A percentile compares a stretch with the other conserved stretches of the same genome.
These are phyloP conservation scores for Lepidocyrtinus sp. DNA, from an alignment of 2,888 invertebrate species.

Conservation along the genomic window DNA sequence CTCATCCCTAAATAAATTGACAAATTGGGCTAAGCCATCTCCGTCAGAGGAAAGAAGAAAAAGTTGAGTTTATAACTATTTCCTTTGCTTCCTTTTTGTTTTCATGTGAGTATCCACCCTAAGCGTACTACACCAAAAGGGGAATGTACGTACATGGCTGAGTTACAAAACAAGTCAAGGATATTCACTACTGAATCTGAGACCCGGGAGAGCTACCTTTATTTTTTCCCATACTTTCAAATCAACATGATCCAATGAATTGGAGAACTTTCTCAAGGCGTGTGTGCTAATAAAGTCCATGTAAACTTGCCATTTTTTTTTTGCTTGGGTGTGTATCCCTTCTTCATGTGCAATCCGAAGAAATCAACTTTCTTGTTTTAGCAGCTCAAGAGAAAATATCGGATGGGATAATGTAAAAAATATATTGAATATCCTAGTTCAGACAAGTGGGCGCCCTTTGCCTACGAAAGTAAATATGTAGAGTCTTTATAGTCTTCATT, in stretches of 20 bases:
- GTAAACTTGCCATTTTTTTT: background rate
- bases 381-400: background rate
- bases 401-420: too few species aligned
- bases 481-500: too few species aligned
- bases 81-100: background rate
- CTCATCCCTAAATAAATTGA: constrained; percentile 60
- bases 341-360: background rate
- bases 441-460: too few species aligned
- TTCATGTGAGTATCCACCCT: background rate
- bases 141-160: background rate
- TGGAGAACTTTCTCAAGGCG: background rate
- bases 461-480: too few species aligned
- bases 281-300: background rate
- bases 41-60: background rate
- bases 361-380: background rate
- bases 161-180: background rate
- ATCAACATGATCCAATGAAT: background rate
- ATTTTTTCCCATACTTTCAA: background rate
- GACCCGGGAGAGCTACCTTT: background rate
- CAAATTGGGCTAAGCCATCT: constrained; percentile 49
- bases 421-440: too few species aligned
- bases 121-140: background rate
- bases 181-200: background rate
- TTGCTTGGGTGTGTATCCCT: background rate
- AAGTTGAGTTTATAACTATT: too few species aligned